Base-by-base conservation (phyloP, 1,140 invertebrate species). In the Anastrepha obliqua region DNA sequence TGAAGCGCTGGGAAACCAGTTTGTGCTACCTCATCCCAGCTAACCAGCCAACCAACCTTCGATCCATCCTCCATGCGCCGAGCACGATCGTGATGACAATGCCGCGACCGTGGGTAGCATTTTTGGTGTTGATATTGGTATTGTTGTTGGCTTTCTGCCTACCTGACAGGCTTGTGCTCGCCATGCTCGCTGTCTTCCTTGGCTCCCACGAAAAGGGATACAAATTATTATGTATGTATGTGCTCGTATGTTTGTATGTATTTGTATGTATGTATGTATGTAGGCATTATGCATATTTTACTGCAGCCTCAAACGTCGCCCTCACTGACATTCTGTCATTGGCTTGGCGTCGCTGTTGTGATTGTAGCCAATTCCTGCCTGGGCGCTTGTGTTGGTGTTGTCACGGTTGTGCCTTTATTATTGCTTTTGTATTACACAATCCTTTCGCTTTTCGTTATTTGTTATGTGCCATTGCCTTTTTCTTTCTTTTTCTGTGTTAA, bases 341-440 rank as follows among this genome's bases (percentile, higher is more conserved):
- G 74, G 20, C 74, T 78, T 17, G 7, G 6, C 70, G 17, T 44
- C 47, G 70, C 44, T 55, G 74, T 65, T 70, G 39, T n/a, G 74
- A n/a, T 55, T 81, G 17, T 81, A 13, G 74, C 74, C 20, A 29
- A 51, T 55, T 81, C 74, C 74, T 81, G 74, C 20, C 20, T 55
- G 74, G 74, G n/a, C 47, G 47, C 74, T 51, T 78, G 70, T 78
- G 44, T 55, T 81, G 74, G 74, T 81, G 42, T 81, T 81, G 74
- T 58, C 74, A 81, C 74, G 74, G 74, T 81, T 81, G 7, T 81
- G 74, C 74, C 47, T 55, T 55, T 29, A 81, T 55, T 81, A 81
- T 81, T 81, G 47, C 74, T 81, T 81, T 81, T 81, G 74, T 81
- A 81, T 81, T 81, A 47, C 74, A 81, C 74, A 81, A 81, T 81